phyloP scores from a whole-genome alignment of 2,888 invertebrate genomes.

The Hartigia nigra region DNA sequence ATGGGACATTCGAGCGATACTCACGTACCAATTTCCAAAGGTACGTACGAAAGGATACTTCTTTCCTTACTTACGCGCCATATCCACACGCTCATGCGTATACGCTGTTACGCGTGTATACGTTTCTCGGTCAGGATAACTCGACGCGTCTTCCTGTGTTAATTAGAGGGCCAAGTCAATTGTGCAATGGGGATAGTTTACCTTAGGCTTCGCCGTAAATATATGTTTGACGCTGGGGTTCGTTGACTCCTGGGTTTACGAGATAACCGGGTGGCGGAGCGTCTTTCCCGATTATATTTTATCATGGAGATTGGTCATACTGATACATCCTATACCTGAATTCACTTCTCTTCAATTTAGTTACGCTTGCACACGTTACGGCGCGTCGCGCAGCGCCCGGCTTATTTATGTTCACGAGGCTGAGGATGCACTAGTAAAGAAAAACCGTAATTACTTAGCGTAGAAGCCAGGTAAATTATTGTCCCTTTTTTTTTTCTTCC shows the following conservation, averaged over 20 bases:
- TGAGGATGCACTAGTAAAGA: background rate
- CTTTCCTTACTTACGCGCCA: background rate
- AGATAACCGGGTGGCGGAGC: background rate
- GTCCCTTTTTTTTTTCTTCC: background rate
- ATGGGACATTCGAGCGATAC: slow-evolving; percentile 18
- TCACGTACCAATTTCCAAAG: slow-evolving; percentile 14
- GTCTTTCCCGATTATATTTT: background rate
- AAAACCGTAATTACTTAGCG: background rate
- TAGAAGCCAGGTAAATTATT: background rate
- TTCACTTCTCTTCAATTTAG: background rate
- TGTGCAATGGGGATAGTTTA: slow-evolving; percentile 12
- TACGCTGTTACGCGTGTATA: background rate
- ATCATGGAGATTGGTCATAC: background rate
- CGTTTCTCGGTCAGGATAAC: background rate
- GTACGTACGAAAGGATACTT: slow-evolving; percentile 4
- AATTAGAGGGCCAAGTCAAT: slow-evolving; percentile 23
- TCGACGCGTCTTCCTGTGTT: slow-evolving; percentile 4
- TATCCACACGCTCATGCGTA: no score
- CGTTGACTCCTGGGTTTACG: slow-evolving; percentile 17
- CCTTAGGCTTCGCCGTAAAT: background rate
- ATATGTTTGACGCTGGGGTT: background rate
- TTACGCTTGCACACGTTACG: background rate
- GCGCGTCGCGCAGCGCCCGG: background rate
- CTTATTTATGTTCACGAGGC: background rate
- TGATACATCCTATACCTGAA: no score